Base-by-base conservation (phyloP, 2,888 invertebrate genomes). In the Eremobia ochroleuca region DNA sequence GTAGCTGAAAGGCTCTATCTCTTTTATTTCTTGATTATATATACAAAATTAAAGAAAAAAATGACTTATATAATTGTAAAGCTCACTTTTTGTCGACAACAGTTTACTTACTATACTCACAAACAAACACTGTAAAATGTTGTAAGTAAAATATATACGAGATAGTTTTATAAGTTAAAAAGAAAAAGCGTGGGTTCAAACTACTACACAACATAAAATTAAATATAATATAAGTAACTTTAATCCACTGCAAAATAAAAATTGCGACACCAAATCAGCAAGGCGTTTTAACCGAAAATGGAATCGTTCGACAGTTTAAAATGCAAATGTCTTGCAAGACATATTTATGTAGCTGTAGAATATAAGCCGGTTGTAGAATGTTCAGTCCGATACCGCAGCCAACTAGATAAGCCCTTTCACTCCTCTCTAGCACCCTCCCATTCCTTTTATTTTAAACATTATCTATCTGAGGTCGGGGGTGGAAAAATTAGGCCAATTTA, bases 361-460 rank as follows among this genome's bases (percentile, higher is more conserved):
- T 91, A 91, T 92, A 92, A 93, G 87, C 88, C 87, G 82, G 88
- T 79, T 79, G 82, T 58, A 43, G 83, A 87, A 87, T 90, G 89
- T 83, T 89, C 87, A 81, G 89, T 79, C 76, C 67, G 87, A 91
- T 91, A 88, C 93, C 93, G 91, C 93, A 93, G 92, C 91, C 92
- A 92, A 90, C 89, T 87, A 93, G 93, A 94, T 94, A 94, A 94
- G 93, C 90, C 89, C 84, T 89, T 85, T 79, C 67, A 67, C 73
- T 85, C 78, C 85, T 87, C 85, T 89, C 87, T 84, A 75, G 76
- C 90, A 85, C 86, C 88, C 86, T 85, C 77, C 75, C 82, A 86
- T 86, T 87, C 85, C 88, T 90, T 88, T 92, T 90, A 91, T 92
- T 93, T 93, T 92, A 94, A 94, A 91, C 91, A 91, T 92, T 93